These are phyloP conservation scores for Himalopsyche kuldschensis DNA, from an alignment of 2,888 invertebrate species.

Conservation along the genomic window DNA sequence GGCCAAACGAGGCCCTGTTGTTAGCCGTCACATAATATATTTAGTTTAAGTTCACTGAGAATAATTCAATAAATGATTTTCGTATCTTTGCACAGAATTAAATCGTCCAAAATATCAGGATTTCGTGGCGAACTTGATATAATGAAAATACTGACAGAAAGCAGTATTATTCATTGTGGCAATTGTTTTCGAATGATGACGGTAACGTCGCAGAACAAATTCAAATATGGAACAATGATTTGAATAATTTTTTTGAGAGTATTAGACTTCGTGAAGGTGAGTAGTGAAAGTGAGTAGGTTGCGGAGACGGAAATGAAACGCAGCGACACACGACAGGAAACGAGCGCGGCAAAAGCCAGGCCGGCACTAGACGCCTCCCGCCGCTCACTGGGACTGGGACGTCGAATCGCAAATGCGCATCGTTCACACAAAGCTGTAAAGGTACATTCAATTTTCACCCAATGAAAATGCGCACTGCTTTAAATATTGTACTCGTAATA, in stretches of 20 bases:
- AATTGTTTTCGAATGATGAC: not conserved
- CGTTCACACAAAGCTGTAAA: constrained; percentile 41
- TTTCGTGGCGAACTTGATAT: not conserved
- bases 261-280: constrained; percentile 41
- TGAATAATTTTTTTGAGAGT: constrained; percentile 26
- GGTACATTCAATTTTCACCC: constrained; percentile 40
- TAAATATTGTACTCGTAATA: too few relatives aligned
- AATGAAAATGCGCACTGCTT: not conserved
- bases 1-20: not conserved
- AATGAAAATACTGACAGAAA: not conserved
- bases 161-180: not conserved
- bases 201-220: not conserved
- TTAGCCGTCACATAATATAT: not conserved
- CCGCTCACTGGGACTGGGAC: constrained; percentile 42
- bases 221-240: constrained; percentile 10
- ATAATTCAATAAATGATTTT: not conserved
- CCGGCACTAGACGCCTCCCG: constrained; percentile 22
- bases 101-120: not conserved
- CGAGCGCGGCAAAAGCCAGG: constrained; percentile 25
- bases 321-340: constrained; percentile 38
- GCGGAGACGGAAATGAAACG: not conserved
- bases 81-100: not conserved
- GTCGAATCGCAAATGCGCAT: constrained; percentile 41
- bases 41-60: not conserved
- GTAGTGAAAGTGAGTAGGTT: constrained; percentile 41